These are phyloP conservation scores for Philaethria dido DNA, from an alignment of 2,888 invertebrate species.

Conservation along the genomic window DNA sequence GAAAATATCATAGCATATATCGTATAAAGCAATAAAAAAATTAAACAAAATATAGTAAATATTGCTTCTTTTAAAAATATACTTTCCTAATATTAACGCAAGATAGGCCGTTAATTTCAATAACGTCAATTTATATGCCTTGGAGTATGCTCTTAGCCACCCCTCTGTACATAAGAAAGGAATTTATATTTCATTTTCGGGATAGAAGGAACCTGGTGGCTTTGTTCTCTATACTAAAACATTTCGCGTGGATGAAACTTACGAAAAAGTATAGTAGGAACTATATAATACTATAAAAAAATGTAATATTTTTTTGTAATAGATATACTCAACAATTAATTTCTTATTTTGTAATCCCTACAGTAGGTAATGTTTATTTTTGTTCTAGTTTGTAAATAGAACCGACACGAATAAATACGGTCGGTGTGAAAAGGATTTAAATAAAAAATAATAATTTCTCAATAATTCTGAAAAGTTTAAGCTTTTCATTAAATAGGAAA, in stretches of 20 bases:
- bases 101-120: conserved; percentile 13
- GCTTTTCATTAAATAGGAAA: not conserved
- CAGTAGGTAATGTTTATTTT: too few relatives aligned
- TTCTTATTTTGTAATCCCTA: too few relatives aligned
- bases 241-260: not conserved
- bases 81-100: not conserved
- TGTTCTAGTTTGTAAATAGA: too few relatives aligned
- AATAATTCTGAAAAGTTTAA: not conserved
- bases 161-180: conserved; percentile 10
- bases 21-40: not conserved
- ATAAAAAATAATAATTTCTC: too few relatives aligned
- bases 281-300: not conserved
- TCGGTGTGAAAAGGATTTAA: too few relatives aligned
- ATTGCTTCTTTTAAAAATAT: not conserved
- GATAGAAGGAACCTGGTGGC: not conserved
- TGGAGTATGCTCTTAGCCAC: conserved; percentile 16
- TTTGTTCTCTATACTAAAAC: not conserved
- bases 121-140: conserved; percentile 13
- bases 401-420: too few relatives aligned
- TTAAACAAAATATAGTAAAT: not conserved
- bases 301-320: too few relatives aligned
- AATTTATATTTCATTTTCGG: conserved; percentile 9
- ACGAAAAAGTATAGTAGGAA: not conserved
- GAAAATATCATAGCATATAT: too few relatives aligned
- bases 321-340: too few relatives aligned